Conservation (phyloP, 1,140 invertebrate species). For the Lordiphosa clarofinis region DNA sequence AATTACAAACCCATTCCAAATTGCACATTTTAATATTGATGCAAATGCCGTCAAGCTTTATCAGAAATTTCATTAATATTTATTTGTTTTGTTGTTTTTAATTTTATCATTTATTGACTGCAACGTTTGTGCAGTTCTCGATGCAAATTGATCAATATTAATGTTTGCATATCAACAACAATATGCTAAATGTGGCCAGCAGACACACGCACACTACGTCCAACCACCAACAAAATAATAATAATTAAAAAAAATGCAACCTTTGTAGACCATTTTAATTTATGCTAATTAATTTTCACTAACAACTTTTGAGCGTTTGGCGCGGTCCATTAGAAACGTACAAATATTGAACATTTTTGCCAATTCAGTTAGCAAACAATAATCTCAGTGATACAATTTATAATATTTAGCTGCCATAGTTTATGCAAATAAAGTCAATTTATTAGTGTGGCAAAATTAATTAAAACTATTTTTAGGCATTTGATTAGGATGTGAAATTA, state of each 20-base stretch:
- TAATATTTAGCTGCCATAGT: conserved; percentile 4
- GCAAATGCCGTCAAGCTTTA: conserved; percentile 48
- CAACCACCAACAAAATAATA: conserved; percentile 11
- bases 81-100: conserved; percentile 18
- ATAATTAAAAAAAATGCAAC: conserved; percentile 48
- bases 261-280: conserved; percentile 54
- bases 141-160: conserved; percentile 51
- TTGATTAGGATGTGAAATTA: conserved; percentile 36
- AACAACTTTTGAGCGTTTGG: conserved; percentile 48
- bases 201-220: conserved; percentile 27
- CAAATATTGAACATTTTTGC: conserved; percentile 5
- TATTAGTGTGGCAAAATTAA: conserved; percentile 52
- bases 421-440: conserved; percentile 31
- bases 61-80: conserved; percentile 30
- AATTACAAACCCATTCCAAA: conserved; percentile 61
- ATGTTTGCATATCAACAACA: conserved; percentile 51
- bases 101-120: conserved; percentile 31
- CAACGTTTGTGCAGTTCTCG: conserved; percentile 23
- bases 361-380: conserved; percentile 31
- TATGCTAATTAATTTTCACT: conserved; percentile 74
- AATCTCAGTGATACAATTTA: conserved; percentile 56
- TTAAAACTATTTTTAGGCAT: conserved; percentile 50
- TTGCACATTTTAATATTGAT: conserved; percentile 46
- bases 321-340: conserved; percentile 17
- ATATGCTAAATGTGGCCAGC: conserved; percentile 40